Conservation (phyloP, 2,797 vertebrate genomes). For the Leuciscus waleckii region DNA sequence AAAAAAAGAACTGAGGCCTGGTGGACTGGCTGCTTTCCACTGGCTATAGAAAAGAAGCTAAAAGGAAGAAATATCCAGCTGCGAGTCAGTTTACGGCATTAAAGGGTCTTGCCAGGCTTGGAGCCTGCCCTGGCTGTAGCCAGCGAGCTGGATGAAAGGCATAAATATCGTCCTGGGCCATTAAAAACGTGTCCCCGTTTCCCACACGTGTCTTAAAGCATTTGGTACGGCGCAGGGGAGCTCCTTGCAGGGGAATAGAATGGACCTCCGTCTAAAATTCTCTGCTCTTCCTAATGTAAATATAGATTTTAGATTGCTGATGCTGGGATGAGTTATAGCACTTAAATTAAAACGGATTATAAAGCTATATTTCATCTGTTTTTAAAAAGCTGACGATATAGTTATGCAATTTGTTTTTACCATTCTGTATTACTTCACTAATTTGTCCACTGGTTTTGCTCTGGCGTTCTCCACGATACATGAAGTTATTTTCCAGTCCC, state of each 20-base stretch:
- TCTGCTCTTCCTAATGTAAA: constrained; percentile 5
- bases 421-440: constrained; percentile 64
- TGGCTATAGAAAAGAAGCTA: constrained; percentile 57
- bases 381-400: constrained; percentile 11
- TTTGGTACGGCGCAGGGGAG: constrained; percentile 9
- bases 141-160: constrained; percentile 67
- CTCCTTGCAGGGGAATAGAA: constrained; percentile 33
- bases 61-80: constrained; percentile 42
- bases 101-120: constrained; percentile 66
- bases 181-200: constrained; percentile 55
- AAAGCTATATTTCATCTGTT: constrained; percentile 2
- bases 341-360: not conserved
- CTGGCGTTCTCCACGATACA: constrained; percentile 56
- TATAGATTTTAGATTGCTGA: constrained; percentile 27
- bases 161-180: constrained; percentile 68
- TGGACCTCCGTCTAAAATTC: constrained; percentile 31
- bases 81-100: constrained; percentile 68
- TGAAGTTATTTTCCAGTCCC: constrained; percentile 75
- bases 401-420: constrained; percentile 47
- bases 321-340: not conserved
- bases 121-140: constrained; percentile 59
- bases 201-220: constrained; percentile 56
- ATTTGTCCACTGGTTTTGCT: constrained; percentile 65
- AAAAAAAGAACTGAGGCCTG: constrained; percentile 59
- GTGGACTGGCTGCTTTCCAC: constrained; percentile 66